These are phyloP conservation scores for Hemicordylus capensis DNA, from an alignment of 2,113 vertebrate species.

Conservation along the genomic window DNA sequence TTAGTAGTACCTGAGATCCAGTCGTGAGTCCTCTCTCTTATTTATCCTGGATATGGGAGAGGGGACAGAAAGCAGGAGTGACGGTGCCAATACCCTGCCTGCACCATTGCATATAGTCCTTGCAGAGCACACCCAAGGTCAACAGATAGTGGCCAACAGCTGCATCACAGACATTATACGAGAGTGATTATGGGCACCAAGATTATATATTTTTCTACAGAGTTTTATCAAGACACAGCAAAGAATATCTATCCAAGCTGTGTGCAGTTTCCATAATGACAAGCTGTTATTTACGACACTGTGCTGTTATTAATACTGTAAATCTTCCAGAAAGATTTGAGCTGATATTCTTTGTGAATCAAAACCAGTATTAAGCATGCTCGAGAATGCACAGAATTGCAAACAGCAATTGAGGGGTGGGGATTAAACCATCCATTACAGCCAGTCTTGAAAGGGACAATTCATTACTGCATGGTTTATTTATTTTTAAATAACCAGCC, in stretches of 20 bases:
- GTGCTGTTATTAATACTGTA: conserved; percentile 64
- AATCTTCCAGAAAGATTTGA: conserved; percentile 60
- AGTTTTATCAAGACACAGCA: conserved; percentile 39
- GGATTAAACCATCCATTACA: conserved; percentile 52
- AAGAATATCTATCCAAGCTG: conserved; percentile 32
- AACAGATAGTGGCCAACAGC: no score
- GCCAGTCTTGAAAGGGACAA: conserved; percentile 9
- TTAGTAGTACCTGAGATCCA: no score
- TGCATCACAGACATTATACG: no score
- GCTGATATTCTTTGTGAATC: conserved; percentile 36
- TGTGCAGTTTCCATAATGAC: conserved; percentile 48
- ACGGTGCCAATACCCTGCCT: no score
- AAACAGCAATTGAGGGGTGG: conserved; percentile 16
- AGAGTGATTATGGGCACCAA: no score
- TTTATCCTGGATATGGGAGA: no score
- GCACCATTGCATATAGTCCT: no score
- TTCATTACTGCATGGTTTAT: neutral
- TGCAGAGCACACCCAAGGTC: no score
- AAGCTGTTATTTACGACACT: conserved; percentile 63
- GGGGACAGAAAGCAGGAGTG: no score
- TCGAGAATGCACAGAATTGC: conserved; percentile 46
- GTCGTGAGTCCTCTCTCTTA: no score
- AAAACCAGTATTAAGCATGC: conserved; percentile 38
- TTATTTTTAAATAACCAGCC: neutral
- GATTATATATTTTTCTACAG: conserved; percentile 39